Evolutionary conservation across 1,140 invertebrate genomes (phyloP), one percentile per base, ranked within the genome.

Genomic region (Aphis gossypii): DNA sequence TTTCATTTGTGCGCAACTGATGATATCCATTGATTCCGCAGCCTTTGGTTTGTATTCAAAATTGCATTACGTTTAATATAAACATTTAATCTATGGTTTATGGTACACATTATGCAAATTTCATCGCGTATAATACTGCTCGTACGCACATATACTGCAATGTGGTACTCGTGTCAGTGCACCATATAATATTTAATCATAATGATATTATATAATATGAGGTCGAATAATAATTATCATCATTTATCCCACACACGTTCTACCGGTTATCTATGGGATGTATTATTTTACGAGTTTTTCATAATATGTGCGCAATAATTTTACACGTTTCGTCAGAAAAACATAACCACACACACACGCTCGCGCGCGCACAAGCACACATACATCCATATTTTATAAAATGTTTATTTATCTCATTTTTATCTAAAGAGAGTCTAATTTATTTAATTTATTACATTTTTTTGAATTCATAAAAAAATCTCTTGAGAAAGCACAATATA

Each of bases 41-140:
- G 89, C 89, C 7, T 18, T 68, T 9, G 89, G 89, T 90, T 44
- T 14, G 89, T 90, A 90, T n/a, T 90, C 89, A n/a, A 90, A 90
- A 90, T 44, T 44, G 7, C 54, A n/a, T 60, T 11, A 41, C 54
- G 8, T 88, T 51, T 88, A 88, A 41, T 51, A 35, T 3, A n/a
- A 14, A 7, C 60, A 76, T 76, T 76, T 76, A 76, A n/a, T 76
- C 60, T n/a, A 76, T 76, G n/a, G 60, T 76, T 76, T n/a, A 68
- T n/a, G 60, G 30, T n/a, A n/a, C 14, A 68, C 30, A 68, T 68
- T n/a, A 76, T 76, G 30, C 60, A 76, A 76, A 76, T 76, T 76
- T n/a, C 60, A 76, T 76, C 60, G 60, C n/a, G 60, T n/a, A 51
- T 51, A 18, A 76, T 76, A 76, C 60, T 76, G 30, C n/a, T n/a